Conservation (phyloP, 1,140 invertebrate genomes). For the Chironomus tepperi region DNA sequence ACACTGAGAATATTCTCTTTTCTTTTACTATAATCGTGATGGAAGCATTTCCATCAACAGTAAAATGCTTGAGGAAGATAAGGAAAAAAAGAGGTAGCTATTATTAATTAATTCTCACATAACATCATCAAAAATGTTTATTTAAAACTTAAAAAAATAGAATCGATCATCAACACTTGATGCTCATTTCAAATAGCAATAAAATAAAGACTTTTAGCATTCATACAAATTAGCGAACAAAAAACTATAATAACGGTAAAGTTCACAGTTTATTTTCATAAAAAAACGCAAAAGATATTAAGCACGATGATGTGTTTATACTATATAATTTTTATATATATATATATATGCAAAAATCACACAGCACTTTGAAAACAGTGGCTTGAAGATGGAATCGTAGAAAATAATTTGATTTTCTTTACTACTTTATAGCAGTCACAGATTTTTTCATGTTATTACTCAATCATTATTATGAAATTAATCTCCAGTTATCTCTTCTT, state of each 20-base stretch:
- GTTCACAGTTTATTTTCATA: slow-evolving; percentile 9
- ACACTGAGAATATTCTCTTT: not conserved
- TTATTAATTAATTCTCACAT: not conserved
- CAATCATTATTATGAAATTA: not conserved
- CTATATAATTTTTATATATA: not conserved
- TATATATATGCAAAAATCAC: slow-evolving; percentile 6
- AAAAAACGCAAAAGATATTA: not conserved
- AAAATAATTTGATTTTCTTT: not conserved
- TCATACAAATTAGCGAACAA: slow-evolving; percentile 3
- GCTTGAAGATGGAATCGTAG: not conserved
- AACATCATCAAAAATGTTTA: not conserved
- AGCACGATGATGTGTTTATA: not conserved
- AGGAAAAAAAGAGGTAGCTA: not conserved
- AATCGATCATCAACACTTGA: not conserved
- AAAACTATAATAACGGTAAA: slow-evolving; percentile 4
- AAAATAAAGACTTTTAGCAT: slow-evolving; percentile 6
- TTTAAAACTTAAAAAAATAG: not conserved
- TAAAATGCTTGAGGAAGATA: not conserved
- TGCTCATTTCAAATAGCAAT: not conserved
- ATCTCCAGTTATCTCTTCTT: no score
- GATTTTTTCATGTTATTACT: not conserved
- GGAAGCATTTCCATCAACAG: slow-evolving; percentile 2
- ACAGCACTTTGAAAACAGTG: not conserved
- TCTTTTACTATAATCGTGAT: slow-evolving; percentile 2
- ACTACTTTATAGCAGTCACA: not conserved